Conservation (phyloP, 1,140 invertebrate species). For the Hyles euphorbiae region DNA sequence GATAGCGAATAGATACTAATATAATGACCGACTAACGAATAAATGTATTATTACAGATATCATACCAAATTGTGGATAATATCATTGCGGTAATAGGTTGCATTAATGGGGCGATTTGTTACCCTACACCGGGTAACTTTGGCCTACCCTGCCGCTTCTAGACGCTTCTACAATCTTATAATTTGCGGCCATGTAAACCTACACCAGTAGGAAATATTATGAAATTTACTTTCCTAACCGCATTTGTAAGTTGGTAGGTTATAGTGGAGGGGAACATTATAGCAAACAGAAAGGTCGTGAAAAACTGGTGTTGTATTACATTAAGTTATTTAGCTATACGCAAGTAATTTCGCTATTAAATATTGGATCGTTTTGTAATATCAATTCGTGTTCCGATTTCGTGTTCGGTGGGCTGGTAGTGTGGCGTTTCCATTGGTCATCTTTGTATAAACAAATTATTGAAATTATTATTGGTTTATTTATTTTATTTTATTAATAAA, state of each 20-base stretch:
- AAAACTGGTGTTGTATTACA: conserved; percentile 29
- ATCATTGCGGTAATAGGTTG: conserved; percentile 51
- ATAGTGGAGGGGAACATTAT: conserved; percentile 8
- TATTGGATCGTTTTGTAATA: conserved; percentile 36
- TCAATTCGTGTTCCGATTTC: conserved; percentile 32
- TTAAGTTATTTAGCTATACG: conserved; percentile 60
- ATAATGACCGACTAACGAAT: conserved; percentile 12
- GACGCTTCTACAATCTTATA: conserved; percentile 13
- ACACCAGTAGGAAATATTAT: conserved; percentile 2
- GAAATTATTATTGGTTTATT: too few relatives aligned
- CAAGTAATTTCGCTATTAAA: conserved; percentile 46
- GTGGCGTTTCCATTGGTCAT: too few relatives aligned
- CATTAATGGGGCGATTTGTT: conserved; percentile 46
- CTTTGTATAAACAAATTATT: too few relatives aligned
- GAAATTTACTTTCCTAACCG: background rate
- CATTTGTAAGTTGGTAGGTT: background rate
- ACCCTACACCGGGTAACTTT: conserved; percentile 27
- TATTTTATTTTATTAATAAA: too few relatives aligned
- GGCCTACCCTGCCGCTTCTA: conserved; percentile 22
- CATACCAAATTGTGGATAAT: conserved; percentile 55
- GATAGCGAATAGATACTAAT: background rate
- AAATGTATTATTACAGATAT: conserved; percentile 49
- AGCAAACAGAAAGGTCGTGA: conserved; percentile 19
- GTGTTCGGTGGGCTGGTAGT: background rate
- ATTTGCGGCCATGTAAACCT: background rate